phyloP scores from a whole-genome alignment of 2,113 vertebrate genomes.

The Mormyrus lacerda region DNA sequence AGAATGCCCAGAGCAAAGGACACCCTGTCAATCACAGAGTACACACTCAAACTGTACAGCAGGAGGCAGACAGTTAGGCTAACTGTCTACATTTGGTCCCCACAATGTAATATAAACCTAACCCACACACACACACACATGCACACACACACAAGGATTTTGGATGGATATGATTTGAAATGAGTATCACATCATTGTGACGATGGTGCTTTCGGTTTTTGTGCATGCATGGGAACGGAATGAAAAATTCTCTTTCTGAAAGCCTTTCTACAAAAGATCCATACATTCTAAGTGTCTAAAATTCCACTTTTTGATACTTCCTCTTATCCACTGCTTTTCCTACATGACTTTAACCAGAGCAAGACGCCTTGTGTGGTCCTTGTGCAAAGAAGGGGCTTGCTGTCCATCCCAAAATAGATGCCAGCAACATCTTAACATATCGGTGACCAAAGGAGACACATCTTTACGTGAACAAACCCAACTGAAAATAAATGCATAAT shows the following conservation, averaged over 20 bases:
- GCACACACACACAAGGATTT: too few species aligned
- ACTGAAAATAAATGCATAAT: not conserved
- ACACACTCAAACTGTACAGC: not conserved
- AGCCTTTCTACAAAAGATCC: not conserved
- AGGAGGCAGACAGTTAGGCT: too few species aligned
- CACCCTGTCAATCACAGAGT: not conserved
- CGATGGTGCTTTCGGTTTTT: not conserved
- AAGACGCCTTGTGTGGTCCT: not conserved
- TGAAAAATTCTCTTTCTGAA: not conserved
- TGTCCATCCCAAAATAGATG: not conserved
- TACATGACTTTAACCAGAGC: not conserved
- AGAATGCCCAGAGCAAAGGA: not conserved
- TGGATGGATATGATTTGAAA: not conserved
- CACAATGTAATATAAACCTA: too few species aligned
- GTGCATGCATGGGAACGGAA: not conserved
- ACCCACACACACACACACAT: not conserved
- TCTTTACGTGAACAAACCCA: not conserved
- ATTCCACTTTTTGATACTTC: not conserved
- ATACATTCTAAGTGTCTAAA: not conserved
- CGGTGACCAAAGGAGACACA: not conserved
- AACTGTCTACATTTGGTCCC: too few species aligned
- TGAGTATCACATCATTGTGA: not conserved
- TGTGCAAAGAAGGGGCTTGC: not conserved
- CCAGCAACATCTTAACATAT: not conserved
- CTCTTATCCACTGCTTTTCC: not conserved